Evolutionary conservation across 2,888 invertebrate species (phyloP), one percentile per base, ranked within the genome.

Genomic region (Panorpa germanica): DNA sequence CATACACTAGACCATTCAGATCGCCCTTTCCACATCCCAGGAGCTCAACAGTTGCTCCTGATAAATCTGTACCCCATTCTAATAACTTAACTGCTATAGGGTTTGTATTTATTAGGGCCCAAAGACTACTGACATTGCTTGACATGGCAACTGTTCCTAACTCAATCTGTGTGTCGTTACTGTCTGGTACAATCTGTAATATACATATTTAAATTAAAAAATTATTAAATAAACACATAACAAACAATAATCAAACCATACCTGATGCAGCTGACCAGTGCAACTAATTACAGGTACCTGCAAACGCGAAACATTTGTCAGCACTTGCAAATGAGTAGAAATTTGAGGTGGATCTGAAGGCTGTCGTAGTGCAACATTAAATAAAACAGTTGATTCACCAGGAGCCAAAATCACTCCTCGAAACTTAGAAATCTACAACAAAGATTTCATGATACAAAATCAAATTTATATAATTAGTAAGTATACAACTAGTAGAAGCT

Each of bases 31-130:
- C 60, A 42, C 74, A 72, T 20, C 73, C 73, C 40, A 66, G 49
- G 28, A 75, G 53, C 41, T 64, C 64, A 29, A 70, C 56, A 26
- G 57, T 55, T 3, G 64, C 62, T 37, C 62, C 59, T 5, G 65
- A 61, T 44, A 66, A 56, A 39, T 70, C 69, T 4, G 64, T 63
- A 25, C 63, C 61, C 55, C 70, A 62, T 19, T 61, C 59, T 37
- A 59, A 61, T 37, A 74, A 45, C 34, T 63, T 61, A 40, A 82
- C 64, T 41, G 66, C 62, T 17, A 80, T 69, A 8, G 81, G 80
- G 53, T 82, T 82, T 37, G 66, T 63, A 53, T 83, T 83, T 40
- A 70, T 58, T 19, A 82, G 48, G 17, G 74, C 65, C 50, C 81
- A 73, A 43, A 66, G 56, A 41, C 81, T 70, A 40, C 71, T 71